Conservation (phyloP, 2,888 invertebrate species). For the Dysmachus trigonus region DNA sequence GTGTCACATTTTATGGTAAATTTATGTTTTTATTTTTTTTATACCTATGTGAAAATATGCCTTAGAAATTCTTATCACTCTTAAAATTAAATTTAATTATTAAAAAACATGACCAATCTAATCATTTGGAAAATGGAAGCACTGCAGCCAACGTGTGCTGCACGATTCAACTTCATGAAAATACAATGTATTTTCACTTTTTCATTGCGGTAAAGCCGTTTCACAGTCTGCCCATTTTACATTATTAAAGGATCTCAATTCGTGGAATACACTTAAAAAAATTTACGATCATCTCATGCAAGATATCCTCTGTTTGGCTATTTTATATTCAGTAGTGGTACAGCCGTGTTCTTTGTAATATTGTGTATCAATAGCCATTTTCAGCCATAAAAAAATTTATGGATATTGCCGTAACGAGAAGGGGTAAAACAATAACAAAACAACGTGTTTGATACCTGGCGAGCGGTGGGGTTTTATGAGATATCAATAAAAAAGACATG, state of each 20-base stretch:
- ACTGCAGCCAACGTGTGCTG: neutral
- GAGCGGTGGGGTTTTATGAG: slow-evolving; percentile 10
- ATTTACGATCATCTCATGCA: slow-evolving; percentile 41
- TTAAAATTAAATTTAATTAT: slow-evolving; percentile 1
- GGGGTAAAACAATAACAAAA: slow-evolving; percentile 42
- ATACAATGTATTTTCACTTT: slow-evolving; percentile 40
- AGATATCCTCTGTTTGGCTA: slow-evolving; percentile 34
- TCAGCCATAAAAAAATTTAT: slow-evolving; percentile 42
- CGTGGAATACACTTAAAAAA: slow-evolving; percentile 41
- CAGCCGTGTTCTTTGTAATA: slow-evolving; percentile 37
- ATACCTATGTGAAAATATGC: neutral
- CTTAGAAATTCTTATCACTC: neutral
- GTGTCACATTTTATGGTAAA: neutral
- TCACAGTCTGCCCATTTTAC: slow-evolving; percentile 12
- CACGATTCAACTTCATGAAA: slow-evolving; percentile 35
- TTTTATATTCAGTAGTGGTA: slow-evolving; percentile 31
- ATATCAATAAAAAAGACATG: slow-evolving; percentile 39
- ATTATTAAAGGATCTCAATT: slow-evolving; percentile 41
- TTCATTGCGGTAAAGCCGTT: slow-evolving; percentile 28
- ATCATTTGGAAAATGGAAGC: slow-evolving; percentile 22
- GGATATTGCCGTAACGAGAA: slow-evolving; percentile 42
- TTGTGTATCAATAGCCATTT: slow-evolving; percentile 42
- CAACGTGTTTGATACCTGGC: slow-evolving; percentile 36
- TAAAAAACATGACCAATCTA: neutral
- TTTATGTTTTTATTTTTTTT: neutral